phyloP scores from a whole-genome alignment of 2,797 vertebrate species.

The Okamejei kenojei region DNA sequence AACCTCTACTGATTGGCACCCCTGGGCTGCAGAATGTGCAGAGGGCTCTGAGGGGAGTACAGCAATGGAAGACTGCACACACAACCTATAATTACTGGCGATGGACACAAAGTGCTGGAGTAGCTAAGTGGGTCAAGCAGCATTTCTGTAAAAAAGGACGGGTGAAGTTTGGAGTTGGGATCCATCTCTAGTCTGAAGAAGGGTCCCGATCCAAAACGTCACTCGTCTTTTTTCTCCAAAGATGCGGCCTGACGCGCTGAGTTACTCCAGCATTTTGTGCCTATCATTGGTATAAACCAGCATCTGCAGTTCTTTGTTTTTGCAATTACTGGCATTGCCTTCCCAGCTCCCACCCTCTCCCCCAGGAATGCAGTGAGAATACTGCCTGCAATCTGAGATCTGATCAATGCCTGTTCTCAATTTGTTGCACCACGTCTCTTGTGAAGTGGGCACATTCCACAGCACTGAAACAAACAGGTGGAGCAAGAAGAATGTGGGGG shows the following conservation, averaged over 20 bases:
- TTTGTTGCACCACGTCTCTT: neutral
- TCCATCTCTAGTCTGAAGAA: no score
- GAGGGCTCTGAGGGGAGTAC: neutral
- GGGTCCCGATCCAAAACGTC: no score
- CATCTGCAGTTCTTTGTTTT: no score
- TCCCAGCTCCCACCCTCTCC: neutral
- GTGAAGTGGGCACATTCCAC: neutral
- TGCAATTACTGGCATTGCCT: neutral
- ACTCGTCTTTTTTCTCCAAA: no score
- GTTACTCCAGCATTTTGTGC: no score
- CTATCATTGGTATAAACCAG: no score
- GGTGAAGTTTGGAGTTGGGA: no score
- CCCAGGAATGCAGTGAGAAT: neutral
- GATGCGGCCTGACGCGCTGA: no score
- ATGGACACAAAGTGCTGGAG: no score
- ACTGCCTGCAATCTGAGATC: neutral
- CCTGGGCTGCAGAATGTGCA: neutral
- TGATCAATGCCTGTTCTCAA: neutral
- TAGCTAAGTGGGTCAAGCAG: no score
- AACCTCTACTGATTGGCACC: neutral
- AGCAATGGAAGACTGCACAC: neutral
- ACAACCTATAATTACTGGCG: neutral
- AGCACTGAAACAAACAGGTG: neutral
- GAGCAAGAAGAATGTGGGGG: neutral
- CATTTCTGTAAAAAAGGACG: no score